Percentiles rank a stretch among this genome's conserved stretches.
Conservation (phyloP, 2,888 invertebrate genomes). For the Chaitophorus viminalis region DNA sequence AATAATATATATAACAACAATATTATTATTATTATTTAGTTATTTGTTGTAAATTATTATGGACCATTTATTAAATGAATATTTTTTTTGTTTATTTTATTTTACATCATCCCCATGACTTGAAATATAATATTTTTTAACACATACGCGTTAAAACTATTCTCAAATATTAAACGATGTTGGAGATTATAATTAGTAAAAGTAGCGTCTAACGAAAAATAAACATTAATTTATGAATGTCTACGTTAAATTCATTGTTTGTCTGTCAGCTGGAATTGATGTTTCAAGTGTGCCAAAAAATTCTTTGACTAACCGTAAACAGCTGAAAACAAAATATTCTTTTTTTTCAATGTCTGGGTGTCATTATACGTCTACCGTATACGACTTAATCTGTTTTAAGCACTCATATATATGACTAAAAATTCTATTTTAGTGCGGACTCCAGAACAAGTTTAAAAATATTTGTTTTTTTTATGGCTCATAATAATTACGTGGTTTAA, state of each 20-base stretch:
- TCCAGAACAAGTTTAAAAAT: conserved; percentile 8
- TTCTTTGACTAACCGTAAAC: conserved; percentile 45
- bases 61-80: too few species aligned
- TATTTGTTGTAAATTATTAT: too few species aligned
- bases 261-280: conserved; percentile 28
- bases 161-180: background rate
- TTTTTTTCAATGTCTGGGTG: conserved; percentile 45
- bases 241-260: conserved; percentile 27
- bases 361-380: conserved; percentile 18
- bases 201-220: conserved; percentile 21
- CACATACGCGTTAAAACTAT: too few species aligned
- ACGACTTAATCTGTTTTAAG: background rate
- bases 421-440: conserved; percentile 32
- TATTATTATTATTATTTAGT: too few species aligned
- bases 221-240: conserved; percentile 34
- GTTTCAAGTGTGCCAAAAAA: conserved; percentile 48
- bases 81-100: background rate
- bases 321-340: conserved; percentile 42
- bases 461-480: background rate
- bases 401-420: conserved; percentile 25
- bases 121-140: too few species aligned
- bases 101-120: background rate
- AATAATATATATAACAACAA: too few species aligned
- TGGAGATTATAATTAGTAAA: conserved; percentile 33
- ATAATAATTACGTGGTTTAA: background rate